Base-by-base conservation (phyloP, 2,113 vertebrate species). In the Syngnathoides biaculeatus region DNA sequence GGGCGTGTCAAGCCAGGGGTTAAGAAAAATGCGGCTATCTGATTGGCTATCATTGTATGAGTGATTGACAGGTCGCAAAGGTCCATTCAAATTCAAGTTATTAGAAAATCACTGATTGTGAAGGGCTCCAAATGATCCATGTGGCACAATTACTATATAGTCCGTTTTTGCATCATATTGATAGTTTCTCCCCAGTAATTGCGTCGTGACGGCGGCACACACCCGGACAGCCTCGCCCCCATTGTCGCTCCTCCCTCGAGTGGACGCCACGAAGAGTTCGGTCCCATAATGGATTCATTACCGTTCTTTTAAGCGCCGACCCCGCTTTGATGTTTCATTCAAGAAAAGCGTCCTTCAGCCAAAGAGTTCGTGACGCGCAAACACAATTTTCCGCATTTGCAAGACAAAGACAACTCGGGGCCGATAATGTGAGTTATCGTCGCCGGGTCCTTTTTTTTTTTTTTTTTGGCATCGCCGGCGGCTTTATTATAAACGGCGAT, bases 271-370 rank as follows among this genome's bases (percentile, higher is more conserved):
- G 65, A 73, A 47, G 57, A 72, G 27, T 66, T 78, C 42, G 24
- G 69, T 13, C 58, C 17, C 8, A 9, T 10, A 5, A 47, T 19
- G 15, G 45, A 47, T 47, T 47, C 45, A 47, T n/a, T 9, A 15
- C 20, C 7, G 20, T n/a, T 8, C 48, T n/a, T 35, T 9, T 14
- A 56, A 56, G 53, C 27, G 24, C 15, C 53, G 13, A 11, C 1
- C 10, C n/a, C n/a, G 67, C 80, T 86, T 84, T 88, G 77, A 86
- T 86, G 73, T 77, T 24, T 35, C 56, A 75, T 76, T 79, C 64
- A 82, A 81, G 78, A 80, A 84, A 80, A 20, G 35, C 78, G n/a
- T 77, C 74, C 68, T 71, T 69, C 40, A 69, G 61, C 27, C 42
- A 82, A 71, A 70, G 62, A 79, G 77, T 40, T 67, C 40, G 60